These are phyloP conservation scores for Cyprinodon diabolis DNA, from an alignment of 2,797 vertebrate genomes.

Conservation along the genomic window DNA sequence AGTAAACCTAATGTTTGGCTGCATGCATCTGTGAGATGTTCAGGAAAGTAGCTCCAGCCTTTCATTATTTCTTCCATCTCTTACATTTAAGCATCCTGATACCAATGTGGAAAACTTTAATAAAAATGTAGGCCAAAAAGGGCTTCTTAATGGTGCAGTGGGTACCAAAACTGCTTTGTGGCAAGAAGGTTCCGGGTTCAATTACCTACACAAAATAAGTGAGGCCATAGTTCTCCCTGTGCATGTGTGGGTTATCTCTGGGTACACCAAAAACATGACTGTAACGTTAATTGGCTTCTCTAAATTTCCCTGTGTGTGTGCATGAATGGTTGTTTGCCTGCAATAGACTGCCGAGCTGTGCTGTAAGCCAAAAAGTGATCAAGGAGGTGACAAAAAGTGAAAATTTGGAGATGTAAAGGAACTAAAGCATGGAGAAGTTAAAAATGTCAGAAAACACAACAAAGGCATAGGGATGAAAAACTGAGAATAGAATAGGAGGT, in stretches of 20 bases:
- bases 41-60: not conserved
- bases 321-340: too few species aligned
- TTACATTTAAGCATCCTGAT: not conserved
- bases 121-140: slow-evolving; percentile 10
- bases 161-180: too few species aligned
- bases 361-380: not conserved
- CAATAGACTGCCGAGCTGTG: too few species aligned
- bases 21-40: slow-evolving; percentile 19
- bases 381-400: not conserved
- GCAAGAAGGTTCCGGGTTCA: too few species aligned
- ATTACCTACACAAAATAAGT: too few species aligned
- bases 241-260: too few species aligned
- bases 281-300: too few species aligned
- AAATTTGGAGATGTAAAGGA: not conserved
- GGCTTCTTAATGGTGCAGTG: too few species aligned
- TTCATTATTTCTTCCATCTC: slow-evolving; percentile 32
- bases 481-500: slow-evolving; percentile 26
- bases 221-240: too few species aligned
- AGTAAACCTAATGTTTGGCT: slow-evolving; percentile 13
- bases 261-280: too few species aligned
- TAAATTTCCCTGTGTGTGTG: too few species aligned
- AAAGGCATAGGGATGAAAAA: slow-evolving; percentile 4
- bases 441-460: slow-evolving; percentile 4
- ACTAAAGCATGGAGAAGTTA: not conserved
- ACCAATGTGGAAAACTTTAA: slow-evolving; percentile 29